These are phyloP conservation scores for Parnassius orleans DNA, from an alignment of 2,888 invertebrate genomes.

Conservation along the genomic window DNA sequence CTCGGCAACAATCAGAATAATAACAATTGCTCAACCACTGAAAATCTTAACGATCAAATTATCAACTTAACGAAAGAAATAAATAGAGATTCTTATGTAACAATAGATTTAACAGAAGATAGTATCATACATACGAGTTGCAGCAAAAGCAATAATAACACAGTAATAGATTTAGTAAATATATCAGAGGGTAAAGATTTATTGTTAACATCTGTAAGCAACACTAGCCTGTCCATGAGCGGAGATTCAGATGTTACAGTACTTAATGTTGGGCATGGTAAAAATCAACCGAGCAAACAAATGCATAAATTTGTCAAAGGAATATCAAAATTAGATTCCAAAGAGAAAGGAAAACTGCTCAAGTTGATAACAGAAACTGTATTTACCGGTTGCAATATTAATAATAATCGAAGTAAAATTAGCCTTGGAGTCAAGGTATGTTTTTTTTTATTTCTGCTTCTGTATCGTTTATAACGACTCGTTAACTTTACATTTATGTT, in stretches of 20 bases:
- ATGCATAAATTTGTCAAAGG: slow-evolving; percentile 53
- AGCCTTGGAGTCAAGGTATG: slow-evolving; percentile 44
- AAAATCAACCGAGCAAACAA: slow-evolving; percentile 33
- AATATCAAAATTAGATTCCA: slow-evolving; percentile 51
- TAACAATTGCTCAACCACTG: slow-evolving; percentile 3
- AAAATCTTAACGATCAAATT: slow-evolving; percentile 39
- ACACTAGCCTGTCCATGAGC: slow-evolving; percentile 49
- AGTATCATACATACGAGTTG: slow-evolving; percentile 26
- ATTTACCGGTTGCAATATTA: slow-evolving; percentile 54
- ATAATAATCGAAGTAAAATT: slow-evolving; percentile 32
- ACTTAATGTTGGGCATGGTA: slow-evolving; percentile 28
- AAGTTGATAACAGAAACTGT: slow-evolving; percentile 59
- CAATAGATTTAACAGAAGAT: slow-evolving; percentile 62
- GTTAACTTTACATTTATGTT: background rate
- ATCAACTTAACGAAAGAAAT: slow-evolving; percentile 52
- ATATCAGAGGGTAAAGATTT: slow-evolving; percentile 44
- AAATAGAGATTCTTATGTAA: slow-evolving; percentile 55
- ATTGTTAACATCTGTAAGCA: slow-evolving; percentile 42
- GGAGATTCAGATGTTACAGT: slow-evolving; percentile 67
- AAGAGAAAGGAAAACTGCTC: slow-evolving; percentile 55
- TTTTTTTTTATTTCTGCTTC: slow-evolving; percentile 1
- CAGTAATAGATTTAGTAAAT: slow-evolving; percentile 53
- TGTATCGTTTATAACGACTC: background rate
- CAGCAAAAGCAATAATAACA: slow-evolving; percentile 31
- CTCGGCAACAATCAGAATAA: slow-evolving; percentile 1